Evolutionary conservation across 2,797 vertebrate species (phyloP).

Genomic region (Pangasius macronema): DNA sequence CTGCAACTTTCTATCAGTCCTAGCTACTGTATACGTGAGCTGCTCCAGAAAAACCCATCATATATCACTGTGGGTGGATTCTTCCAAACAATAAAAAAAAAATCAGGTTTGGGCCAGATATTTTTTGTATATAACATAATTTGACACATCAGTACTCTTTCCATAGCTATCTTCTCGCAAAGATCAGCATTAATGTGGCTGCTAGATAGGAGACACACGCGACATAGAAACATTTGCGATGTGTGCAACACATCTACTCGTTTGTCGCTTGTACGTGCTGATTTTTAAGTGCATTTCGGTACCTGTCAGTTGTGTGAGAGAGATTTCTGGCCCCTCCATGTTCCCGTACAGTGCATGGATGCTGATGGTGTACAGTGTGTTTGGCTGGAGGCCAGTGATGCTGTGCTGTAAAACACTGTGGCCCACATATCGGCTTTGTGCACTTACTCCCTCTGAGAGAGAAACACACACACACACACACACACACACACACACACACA

Average conservation of each 20-base stretch:
- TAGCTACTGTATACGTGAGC: too few species aligned
- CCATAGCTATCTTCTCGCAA: not conserved
- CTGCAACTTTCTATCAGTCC: too few species aligned
- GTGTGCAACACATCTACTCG: not conserved
- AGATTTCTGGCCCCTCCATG: conserved; percentile 82
- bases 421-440: conserved; percentile 76
- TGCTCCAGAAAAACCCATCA: too few species aligned
- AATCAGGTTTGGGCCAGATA: too few species aligned
- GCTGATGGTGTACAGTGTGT: conserved; percentile 75
- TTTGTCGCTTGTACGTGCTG: not conserved
- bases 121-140: too few species aligned
- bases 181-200: not conserved
- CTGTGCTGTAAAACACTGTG: conserved; percentile 68
- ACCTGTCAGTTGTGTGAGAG: conserved; percentile 84
- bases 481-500: not conserved
- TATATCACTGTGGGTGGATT: too few species aligned
- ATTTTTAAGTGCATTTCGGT: conserved; percentile 13
- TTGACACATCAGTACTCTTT: not conserved
- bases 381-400: conserved; percentile 73
- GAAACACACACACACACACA: not conserved
- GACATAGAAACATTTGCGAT: not conserved
- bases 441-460: conserved; percentile 62
- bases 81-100: too few species aligned
- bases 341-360: conserved; percentile 80
- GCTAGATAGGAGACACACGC: not conserved